Evolutionary conservation across 2,113 vertebrate species (phyloP).

Genomic region (Ranitomeya imitator): DNA sequence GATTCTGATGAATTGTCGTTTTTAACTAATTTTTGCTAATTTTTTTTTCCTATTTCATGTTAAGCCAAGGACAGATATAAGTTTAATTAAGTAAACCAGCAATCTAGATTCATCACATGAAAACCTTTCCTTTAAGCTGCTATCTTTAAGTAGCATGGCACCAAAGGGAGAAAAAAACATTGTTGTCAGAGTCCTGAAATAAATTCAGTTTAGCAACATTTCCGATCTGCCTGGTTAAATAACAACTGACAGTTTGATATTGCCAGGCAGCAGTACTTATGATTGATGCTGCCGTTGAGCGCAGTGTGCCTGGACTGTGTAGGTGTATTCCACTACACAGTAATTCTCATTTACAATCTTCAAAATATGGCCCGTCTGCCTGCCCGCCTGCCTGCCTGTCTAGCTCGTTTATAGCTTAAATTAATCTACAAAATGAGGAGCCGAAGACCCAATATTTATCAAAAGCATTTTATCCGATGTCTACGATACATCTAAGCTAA

Average conservation of each 20-base stretch:
- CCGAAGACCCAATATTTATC: no score
- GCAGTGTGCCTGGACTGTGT: background rate
- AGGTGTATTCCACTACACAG: background rate
- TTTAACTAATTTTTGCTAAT: background rate
- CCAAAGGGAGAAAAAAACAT: background rate
- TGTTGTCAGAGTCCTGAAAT: background rate
- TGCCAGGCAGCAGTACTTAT: background rate
- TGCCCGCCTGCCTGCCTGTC: background rate
- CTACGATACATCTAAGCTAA: no score
- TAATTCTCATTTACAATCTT: background rate
- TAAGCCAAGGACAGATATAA: constrained; percentile 17
- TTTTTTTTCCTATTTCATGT: background rate
- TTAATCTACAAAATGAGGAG: background rate
- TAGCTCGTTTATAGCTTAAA: background rate
- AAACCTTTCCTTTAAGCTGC: constrained; percentile 21
- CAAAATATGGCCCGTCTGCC: background rate
- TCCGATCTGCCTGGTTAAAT: constrained; percentile 24
- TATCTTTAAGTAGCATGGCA: constrained; percentile 4
- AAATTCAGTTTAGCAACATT: constrained; percentile 16
- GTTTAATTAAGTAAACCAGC: background rate
- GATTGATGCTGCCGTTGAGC: background rate
- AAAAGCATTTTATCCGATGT: no score
- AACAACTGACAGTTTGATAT: constrained; percentile 30
- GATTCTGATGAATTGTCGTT: no score
- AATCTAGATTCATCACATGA: constrained; percentile 16